Evolutionary conservation across 1,140 invertebrate genomes (phyloP).

Genomic region (Lepidostoma basale): DNA sequence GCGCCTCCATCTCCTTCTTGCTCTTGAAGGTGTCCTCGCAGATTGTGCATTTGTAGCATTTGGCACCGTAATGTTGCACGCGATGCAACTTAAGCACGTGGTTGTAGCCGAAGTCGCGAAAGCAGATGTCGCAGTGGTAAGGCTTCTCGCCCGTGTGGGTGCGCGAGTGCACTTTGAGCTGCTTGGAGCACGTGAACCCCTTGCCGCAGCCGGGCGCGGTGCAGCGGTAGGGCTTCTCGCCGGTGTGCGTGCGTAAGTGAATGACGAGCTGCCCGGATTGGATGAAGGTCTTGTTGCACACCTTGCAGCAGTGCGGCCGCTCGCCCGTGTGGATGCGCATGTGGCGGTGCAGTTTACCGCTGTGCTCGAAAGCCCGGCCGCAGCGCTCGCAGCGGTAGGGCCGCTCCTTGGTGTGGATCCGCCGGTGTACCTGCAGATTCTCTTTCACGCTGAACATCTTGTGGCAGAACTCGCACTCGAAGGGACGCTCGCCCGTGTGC

Average conservation of each 20-base stretch:
- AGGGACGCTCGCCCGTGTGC: conserved; percentile 85
- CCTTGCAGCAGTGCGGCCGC: conserved; percentile 90
- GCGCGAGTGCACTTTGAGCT: conserved; percentile 82
- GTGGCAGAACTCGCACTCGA: conserved; percentile 90
- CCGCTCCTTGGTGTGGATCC: conserved; percentile 88
- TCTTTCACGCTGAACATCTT: conserved; percentile 92
- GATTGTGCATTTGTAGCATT: conserved; percentile 90
- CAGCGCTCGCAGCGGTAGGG: conserved; percentile 90
- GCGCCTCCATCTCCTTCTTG: conserved; percentile 87
- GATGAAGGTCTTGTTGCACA: conserved; percentile 91
- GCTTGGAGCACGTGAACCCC: conserved; percentile 89
- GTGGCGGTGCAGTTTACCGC: conserved; percentile 89
- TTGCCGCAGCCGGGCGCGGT: conserved; percentile 78
- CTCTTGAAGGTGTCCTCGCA: conserved; percentile 88
- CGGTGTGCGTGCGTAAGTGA: conserved; percentile 86
- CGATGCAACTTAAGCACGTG: conserved; percentile 87
- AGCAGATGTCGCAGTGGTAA: conserved; percentile 67
- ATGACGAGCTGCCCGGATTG: conserved; percentile 87
- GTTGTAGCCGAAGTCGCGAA: conserved; percentile 80
- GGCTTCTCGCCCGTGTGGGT: conserved; percentile 89
- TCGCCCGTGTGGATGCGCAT: conserved; percentile 92
- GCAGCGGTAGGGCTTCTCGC: conserved; percentile 91
- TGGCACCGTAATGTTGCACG: conserved; percentile 89
- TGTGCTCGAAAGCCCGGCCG: conserved; percentile 89
- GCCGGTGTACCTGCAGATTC: conserved; percentile 88